These are phyloP conservation scores for Onthophagus taurus DNA, from an alignment of 1,140 invertebrate species.

Conservation along the genomic window DNA sequence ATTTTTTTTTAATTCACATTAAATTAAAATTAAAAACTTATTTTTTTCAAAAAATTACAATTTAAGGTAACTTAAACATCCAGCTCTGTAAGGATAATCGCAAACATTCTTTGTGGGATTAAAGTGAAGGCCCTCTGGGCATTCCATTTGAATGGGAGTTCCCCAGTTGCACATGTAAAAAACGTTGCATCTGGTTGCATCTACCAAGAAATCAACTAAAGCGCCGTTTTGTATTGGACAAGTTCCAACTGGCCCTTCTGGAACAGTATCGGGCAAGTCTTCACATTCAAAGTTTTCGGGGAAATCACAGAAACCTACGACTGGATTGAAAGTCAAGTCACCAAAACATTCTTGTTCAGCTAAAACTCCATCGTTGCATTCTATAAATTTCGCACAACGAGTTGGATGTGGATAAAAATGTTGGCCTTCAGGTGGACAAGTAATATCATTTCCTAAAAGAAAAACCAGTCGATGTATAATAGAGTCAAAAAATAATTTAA, in stretches of 20 bases:
- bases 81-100: constrained; percentile 31
- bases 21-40: too few species aligned
- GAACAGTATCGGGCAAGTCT: background rate
- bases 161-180: constrained; percentile 8
- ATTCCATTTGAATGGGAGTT: constrained; percentile 23
- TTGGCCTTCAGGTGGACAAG: background rate
- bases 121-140: constrained; percentile 34
- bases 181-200: background rate
- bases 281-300: background rate
- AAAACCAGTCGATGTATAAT: too few species aligned
- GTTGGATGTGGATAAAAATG: constrained; percentile 3
- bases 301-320: background rate
- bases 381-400: background rate
- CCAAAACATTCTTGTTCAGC: background rate
- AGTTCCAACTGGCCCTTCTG: background rate
- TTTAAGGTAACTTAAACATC: too few species aligned
- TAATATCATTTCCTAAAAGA: too few species aligned
- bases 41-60: too few species aligned
- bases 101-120: constrained; percentile 33
- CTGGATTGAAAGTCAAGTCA: background rate
- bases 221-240: background rate
- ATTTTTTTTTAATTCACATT: too few species aligned
- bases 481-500: too few species aligned
- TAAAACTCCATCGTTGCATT: background rate
- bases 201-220: background rate